Evolutionary conservation across 2,797 vertebrate genomes (phyloP), one percentile per base, ranked within the genome.

Genomic region (Arctocebus calabarensis): DNA sequence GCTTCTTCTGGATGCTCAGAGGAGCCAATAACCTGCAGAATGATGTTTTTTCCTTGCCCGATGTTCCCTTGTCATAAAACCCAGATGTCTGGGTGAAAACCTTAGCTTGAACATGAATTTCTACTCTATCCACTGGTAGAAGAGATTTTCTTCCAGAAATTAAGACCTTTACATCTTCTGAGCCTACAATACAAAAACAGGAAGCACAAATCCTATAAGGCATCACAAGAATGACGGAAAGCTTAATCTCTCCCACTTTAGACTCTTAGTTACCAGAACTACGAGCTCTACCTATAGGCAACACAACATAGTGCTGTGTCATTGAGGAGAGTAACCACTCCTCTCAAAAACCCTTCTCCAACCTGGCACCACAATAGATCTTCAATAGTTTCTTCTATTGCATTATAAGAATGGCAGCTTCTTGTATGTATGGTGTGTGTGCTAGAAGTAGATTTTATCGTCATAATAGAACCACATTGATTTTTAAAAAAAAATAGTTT

Each of bases 11-110:
- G 61, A 37, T 74, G 40, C 34, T 64, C 17, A 16, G 11, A 94
- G 77, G 8, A 94, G 73, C 73, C 57, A 86, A 29, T 78, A 84
- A 74, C 34, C 61, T 94, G 77, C 75, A 89, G 29, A 12, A 22
- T 82, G 23, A 78, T 78, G 37, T 90, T 94, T 95, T 95, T 66
- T 91, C 23, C 16, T 84, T 59, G 37, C 25, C 77, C 90, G 27
- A 57, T 87, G 14, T 17, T 88, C 71, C 25, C 27, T 90, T 89
- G 71, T 82, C 48, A 68, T 71, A 89, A 82, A 81, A 45, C 45
- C 85, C 40, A 90, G 81, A 62, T 84, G 84, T 73, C 70, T 70
- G 62, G 12, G 8, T 84, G 68, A 45, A 66, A 90, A 40, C 17
- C 71, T 29, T 48, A 73, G 59, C 29, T 71, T 81, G 59, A 62